phyloP scores from a whole-genome alignment of 2,113 vertebrate species.

The Aspiorhynchus laticeps region DNA sequence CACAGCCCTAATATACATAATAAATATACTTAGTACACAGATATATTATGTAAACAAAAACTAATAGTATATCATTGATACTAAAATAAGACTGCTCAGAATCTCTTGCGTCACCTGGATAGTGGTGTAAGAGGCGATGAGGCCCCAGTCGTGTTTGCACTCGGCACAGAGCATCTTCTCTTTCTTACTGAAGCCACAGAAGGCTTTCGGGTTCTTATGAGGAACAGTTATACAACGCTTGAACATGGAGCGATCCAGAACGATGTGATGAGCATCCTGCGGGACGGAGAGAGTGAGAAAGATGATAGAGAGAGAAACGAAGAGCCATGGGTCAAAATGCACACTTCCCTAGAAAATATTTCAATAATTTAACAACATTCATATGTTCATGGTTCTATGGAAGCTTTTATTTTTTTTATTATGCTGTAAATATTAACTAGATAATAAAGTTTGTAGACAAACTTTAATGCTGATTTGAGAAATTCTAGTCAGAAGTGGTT shows the following conservation, averaged over 20 bases:
- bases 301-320: not conserved
- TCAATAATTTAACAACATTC: not conserved
- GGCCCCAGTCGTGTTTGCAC: conserved; percentile 78
- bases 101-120: conserved; percentile 52
- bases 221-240: conserved; percentile 36
- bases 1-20: no score
- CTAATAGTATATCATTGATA: not conserved
- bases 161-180: conserved; percentile 73
- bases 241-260: conserved; percentile 57
- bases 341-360: not conserved
- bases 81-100: not conserved
- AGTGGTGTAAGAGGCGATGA: conserved; percentile 69
- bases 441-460: no score
- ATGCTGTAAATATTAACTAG: no score
- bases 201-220: conserved; percentile 45
- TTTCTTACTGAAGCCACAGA: conserved; percentile 47
- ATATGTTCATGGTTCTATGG: no score
- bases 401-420: no score
- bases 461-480: no score
- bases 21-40: no score
- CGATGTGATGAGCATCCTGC: conserved; percentile 59
- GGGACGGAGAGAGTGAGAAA: not conserved
- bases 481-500: no score
- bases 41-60: no score
- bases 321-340: not conserved